Percentiles rank a stretch among this genome's conserved stretches.
phyloP scores from a whole-genome alignment of 2,113 vertebrate genomes.

The Alaudala cheleensis region DNA sequence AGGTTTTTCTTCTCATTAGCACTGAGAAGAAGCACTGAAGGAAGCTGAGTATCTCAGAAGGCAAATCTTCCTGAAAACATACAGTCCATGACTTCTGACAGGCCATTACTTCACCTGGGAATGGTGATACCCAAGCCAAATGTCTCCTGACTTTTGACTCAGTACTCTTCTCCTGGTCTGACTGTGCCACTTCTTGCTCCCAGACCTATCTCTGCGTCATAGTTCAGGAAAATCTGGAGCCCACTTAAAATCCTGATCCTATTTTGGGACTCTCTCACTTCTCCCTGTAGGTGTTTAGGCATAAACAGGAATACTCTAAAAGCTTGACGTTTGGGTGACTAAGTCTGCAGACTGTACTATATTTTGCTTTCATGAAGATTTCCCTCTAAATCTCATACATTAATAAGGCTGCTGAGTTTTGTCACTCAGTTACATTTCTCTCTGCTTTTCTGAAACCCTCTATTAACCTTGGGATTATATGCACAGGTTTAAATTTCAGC shows the following conservation, averaged over 20 bases:
- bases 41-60: neutral
- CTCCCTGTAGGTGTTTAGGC: neutral
- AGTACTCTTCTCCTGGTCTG: neutral
- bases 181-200: fast-evolving
- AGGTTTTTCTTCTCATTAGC: neutral
- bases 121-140: neutral
- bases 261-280: neutral
- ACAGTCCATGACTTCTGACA: neutral
- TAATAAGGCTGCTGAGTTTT: neutral
- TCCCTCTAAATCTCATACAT: neutral
- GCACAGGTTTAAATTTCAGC: neutral
- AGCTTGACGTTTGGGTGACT: neutral
- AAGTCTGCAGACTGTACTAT: neutral
- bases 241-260: neutral
- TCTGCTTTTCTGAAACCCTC: neutral
- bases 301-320: neutral
- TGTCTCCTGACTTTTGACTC: neutral
- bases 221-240: neutral
- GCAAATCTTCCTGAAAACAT: neutral
- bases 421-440: neutral
- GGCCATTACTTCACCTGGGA: neutral
- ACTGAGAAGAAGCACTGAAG: neutral
- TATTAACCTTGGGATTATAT: neutral
- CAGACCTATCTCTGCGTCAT: neutral
- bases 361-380: neutral